Percentiles rank a stretch among this genome's conserved stretches.
Conservation (phyloP, 2,797 vertebrate genomes). For the Borostomias antarcticus region DNA sequence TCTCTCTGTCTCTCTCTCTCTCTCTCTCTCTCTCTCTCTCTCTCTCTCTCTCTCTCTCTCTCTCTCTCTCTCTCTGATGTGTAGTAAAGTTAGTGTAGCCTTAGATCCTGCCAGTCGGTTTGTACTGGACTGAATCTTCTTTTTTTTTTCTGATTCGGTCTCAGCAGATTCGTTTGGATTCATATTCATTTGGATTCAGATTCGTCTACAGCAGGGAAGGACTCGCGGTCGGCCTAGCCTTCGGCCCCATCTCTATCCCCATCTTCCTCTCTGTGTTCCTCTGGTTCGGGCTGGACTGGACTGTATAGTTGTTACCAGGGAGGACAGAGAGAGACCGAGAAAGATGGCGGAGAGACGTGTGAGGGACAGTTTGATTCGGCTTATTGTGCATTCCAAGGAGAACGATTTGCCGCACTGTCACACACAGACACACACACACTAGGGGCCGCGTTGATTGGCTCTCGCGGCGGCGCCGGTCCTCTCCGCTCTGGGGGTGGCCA, state of each 20-base stretch:
- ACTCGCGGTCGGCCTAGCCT: no score
- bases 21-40: neutral
- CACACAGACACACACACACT: constrained; percentile 26
- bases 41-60: constrained; percentile 16
- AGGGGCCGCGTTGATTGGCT: constrained; percentile 6
- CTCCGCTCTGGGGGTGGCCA: constrained; percentile 28
- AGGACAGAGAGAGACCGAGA: neutral
- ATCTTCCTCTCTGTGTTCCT: no score
- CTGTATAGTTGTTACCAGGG: no score
- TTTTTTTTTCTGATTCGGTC: no score
- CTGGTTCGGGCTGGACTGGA: no score
- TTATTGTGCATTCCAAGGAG: neutral
- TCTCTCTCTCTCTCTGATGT: constrained; percentile 38
- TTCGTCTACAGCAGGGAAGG: no score
- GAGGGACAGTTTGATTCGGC: neutral
- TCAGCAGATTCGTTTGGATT: no score
- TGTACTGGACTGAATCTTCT: neutral
- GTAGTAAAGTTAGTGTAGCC: constrained; percentile 17
- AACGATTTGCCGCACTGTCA: neutral
- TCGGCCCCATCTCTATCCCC: no score
- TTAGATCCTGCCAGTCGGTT: no score
- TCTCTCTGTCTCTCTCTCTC: neutral
- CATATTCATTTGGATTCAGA: no score
- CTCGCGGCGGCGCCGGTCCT: no score
- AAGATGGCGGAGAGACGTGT: neutral